Percentiles rank a stretch among this genome's conserved stretches.
Evolutionary conservation across 1,140 invertebrate species (phyloP).

Genomic region (Colletes latitarsis): DNA sequence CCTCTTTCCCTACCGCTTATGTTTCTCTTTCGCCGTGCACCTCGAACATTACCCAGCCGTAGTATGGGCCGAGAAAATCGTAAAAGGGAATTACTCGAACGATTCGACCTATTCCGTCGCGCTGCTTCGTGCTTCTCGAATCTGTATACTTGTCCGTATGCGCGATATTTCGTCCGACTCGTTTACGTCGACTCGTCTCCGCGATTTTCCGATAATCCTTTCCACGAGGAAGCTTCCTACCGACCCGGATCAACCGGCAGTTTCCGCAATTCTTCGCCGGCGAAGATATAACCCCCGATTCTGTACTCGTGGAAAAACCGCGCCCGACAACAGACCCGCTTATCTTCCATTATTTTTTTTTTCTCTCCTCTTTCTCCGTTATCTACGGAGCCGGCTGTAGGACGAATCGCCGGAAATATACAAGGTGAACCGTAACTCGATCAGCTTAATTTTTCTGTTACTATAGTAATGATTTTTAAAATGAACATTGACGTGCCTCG

Average conservation of each 20-base stretch:
- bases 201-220: slow-evolving; percentile 31
- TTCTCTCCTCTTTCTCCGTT: too few relatives aligned
- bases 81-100: slow-evolving; percentile 54
- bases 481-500: too few relatives aligned
- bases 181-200: slow-evolving; percentile 14
- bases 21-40: slow-evolving; percentile 41
- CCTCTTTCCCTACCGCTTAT: slow-evolving; percentile 40
- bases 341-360: background rate
- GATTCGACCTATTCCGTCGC: slow-evolving; percentile 15
- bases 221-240: background rate
- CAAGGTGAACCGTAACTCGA: too few relatives aligned
- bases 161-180: slow-evolving; percentile 26
- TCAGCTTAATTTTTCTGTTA: too few relatives aligned
- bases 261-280: background rate
- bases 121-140: background rate
- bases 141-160: slow-evolving; percentile 20
- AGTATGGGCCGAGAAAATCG: slow-evolving; percentile 37
- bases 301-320: too few relatives aligned
- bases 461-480: too few relatives aligned
- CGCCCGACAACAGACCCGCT: background rate
- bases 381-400: too few relatives aligned
- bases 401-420: too few relatives aligned
- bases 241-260: background rate
- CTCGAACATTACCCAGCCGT: slow-evolving; percentile 17
- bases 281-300: background rate